Conservation (phyloP, 2,113 vertebrate genomes). For the Coptodon bakossiorum region DNA sequence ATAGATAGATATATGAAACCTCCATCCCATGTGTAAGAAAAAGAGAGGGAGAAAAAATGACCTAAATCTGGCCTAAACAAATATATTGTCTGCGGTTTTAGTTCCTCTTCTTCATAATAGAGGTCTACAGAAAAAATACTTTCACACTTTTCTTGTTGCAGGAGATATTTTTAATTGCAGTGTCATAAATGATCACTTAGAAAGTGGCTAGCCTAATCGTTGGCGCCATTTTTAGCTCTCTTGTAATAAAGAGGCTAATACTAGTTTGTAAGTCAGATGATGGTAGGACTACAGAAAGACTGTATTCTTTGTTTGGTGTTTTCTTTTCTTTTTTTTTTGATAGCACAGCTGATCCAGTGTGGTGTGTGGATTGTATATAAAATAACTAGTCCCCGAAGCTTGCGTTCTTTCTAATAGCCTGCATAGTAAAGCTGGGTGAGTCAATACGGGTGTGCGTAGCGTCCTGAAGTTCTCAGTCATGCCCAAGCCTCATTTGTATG, state of each 20-base stretch:
- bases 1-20: no score
- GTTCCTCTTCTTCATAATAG: background rate
- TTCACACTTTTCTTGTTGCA: background rate
- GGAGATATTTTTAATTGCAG: background rate
- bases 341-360: background rate
- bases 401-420: background rate
- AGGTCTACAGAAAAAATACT: rapidly evolving
- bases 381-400: background rate
- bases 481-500: background rate
- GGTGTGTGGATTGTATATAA: background rate
- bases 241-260: background rate
- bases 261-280: background rate
- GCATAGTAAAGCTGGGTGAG: background rate
- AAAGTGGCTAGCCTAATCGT: background rate
- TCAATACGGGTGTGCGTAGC: background rate
- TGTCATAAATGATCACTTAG: background rate
- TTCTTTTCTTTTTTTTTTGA: background rate
- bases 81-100: background rate
- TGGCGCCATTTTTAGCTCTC: background rate
- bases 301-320: background rate
- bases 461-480: background rate
- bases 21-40: background rate
- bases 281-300: background rate
- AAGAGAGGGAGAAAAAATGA: background rate
- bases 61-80: background rate